These are phyloP conservation scores for Chaetodon auriga DNA, from an alignment of 2,113 vertebrate species.

Conservation along the genomic window DNA sequence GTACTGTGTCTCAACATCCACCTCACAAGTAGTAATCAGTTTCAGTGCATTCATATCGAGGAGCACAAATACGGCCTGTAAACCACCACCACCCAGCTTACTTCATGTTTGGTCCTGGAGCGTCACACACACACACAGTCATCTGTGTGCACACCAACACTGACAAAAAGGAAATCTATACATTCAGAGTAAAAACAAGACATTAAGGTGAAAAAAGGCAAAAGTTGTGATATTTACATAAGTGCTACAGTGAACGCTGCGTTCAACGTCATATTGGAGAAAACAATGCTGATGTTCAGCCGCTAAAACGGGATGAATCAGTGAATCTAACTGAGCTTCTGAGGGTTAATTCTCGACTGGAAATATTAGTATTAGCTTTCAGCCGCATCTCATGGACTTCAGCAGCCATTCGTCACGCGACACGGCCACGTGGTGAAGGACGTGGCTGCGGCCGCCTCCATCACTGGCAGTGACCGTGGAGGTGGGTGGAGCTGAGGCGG, in stretches of 20 bases:
- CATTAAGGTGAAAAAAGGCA: not conserved
- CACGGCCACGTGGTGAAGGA: no score
- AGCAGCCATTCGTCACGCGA: not conserved
- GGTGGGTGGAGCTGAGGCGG: no score
- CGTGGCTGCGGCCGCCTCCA: no score
- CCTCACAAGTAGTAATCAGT: not conserved
- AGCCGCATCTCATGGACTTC: not conserved
- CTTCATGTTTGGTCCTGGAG: not conserved
- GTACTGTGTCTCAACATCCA: not conserved
- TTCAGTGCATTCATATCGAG: not conserved
- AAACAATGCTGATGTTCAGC: not conserved
- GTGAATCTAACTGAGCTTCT: not conserved
- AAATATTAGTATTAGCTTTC: not conserved
- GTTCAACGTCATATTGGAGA: constrained; percentile 14
- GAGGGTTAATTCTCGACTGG: not conserved
- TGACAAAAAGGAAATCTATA: constrained; percentile 18
- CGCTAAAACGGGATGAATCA: not conserved
- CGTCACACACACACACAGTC: not conserved
- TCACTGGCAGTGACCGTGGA: no score
- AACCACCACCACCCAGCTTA: not conserved
- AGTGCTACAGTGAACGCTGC: constrained; percentile 30
- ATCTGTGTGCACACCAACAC: not conserved
- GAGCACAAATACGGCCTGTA: not conserved
- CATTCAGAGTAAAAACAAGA: not conserved
- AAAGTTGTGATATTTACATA: constrained; percentile 26